Base-by-base conservation (phyloP, 2,888 invertebrate species). In the Drosophila nr. perissopoda region DNA sequence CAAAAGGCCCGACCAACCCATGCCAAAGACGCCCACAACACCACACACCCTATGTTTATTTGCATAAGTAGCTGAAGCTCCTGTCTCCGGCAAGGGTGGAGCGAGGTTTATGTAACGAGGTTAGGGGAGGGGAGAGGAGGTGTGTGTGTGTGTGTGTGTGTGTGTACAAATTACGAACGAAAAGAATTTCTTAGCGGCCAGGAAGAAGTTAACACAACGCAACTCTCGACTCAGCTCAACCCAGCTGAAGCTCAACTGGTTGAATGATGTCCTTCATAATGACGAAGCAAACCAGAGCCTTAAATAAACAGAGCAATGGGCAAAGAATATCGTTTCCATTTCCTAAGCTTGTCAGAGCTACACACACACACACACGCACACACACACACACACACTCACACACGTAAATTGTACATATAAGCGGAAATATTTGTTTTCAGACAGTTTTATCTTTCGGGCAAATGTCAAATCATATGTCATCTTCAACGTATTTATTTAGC, bases 251-350 rank as follows among this genome's bases (percentile, higher is more conserved):
- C 65, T 70, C 90, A 90, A 87, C 90, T 83, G 82, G 90, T 88
- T 90, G 87, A 87, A 89, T 89, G 82, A 88, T 88, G 87, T 87
- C 82, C 82, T 83, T 83, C 83, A 88, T 87, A 87, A 87, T 87
- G 82, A 83, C 72, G 80, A 68, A 77, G 84, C 84, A 79, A 79
- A 76, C 71, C 79, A 86, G 74, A 83, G 74, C 83, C 86, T 85
- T 88, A 77, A 85, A 76, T 83, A 85, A 88, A 77, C 86, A 80
- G 70, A 73, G 74, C 69, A 70, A 58, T 62, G 74, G 61, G 62
- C 29, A 42, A 61, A 71, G 70, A 70, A 73, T 67, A 79, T 63
- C 65, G 65, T 71, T 70, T 70, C 58, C 51, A 33, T 59, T 48
- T 27, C 46, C 66, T 48, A 13, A 33, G 60, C 57, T 61, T 58